Evolutionary conservation across 2,888 invertebrate genomes (phyloP).

Genomic region (Ormyrus labotus): DNA sequence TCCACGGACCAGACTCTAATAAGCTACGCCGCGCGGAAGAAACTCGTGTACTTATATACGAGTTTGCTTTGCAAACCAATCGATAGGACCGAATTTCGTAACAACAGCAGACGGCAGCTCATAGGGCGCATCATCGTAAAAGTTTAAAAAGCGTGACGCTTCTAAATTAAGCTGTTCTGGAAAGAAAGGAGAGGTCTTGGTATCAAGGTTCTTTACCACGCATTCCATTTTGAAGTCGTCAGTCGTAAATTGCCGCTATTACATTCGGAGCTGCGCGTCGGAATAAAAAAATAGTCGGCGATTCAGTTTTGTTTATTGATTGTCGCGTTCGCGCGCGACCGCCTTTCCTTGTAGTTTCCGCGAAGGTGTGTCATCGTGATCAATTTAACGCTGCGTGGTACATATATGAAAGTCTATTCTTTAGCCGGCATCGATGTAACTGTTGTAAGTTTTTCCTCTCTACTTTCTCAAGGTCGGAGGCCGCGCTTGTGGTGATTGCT

Average conservation of each 20-base stretch:
- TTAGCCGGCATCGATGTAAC: background rate
- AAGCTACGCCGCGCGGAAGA: no score
- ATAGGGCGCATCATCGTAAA: background rate
- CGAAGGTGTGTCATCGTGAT: background rate
- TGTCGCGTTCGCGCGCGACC: background rate
- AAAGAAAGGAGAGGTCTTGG: background rate
- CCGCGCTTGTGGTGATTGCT: background rate
- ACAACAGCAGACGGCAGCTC: no score
- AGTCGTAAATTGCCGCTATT: constrained; percentile 2
- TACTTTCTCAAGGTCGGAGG: constrained; percentile 21
- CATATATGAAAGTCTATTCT: background rate
- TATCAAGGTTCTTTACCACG: background rate
- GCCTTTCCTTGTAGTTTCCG: background rate
- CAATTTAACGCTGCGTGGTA: background rate
- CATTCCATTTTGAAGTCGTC: constrained; percentile 17
- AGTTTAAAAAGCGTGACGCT: background rate
- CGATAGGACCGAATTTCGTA: no score
- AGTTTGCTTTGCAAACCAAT: background rate
- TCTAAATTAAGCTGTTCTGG: background rate
- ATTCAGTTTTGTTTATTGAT: constrained; percentile 28
- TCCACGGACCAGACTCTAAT: no score
- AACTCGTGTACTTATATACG: no score
- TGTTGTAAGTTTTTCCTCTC: background rate
- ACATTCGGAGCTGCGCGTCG: background rate
- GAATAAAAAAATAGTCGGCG: background rate